Percentiles rank a stretch among this genome's conserved stretches.
phyloP scores from a whole-genome alignment of 1,140 invertebrate genomes.

The Neelides sp. region DNA sequence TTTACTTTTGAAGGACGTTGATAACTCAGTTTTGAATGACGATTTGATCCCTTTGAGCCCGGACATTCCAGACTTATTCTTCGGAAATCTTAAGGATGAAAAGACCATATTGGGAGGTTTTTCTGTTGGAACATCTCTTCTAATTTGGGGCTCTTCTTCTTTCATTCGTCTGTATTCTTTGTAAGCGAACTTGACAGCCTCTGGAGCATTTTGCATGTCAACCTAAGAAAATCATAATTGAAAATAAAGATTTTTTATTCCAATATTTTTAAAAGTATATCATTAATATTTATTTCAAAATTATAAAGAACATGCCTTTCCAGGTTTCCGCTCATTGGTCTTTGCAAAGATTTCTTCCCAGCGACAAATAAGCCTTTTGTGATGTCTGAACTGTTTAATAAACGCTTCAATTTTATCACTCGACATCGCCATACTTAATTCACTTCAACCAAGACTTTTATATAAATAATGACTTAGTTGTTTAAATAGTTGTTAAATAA shows the following conservation, averaged over 20 bases:
- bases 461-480: too few relatives aligned
- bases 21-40: slow-evolving; percentile 29
- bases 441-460: too few relatives aligned
- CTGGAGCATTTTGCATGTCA: slow-evolving; percentile 60
- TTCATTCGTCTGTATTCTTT: slow-evolving; percentile 52
- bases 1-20: background rate
- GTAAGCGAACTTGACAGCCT: slow-evolving; percentile 57
- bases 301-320: background rate
- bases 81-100: background rate
- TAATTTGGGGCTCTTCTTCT: slow-evolving; percentile 6
- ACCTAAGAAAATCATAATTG: slow-evolving; percentile 41
- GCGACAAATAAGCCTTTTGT: too few relatives aligned
- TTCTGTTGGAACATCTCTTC: background rate
- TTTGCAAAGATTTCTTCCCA: too few relatives aligned
- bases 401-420: too few relatives aligned
- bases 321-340: too few relatives aligned
- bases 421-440: too few relatives aligned
- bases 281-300: background rate
- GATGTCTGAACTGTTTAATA: too few relatives aligned
- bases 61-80: background rate
- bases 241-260: too few relatives aligned
- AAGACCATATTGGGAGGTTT: slow-evolving; percentile 5
- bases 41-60: slow-evolving; percentile 4
- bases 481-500: too few relatives aligned
- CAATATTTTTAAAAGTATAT: too few relatives aligned